Base-by-base conservation (phyloP, 2,797 vertebrate genomes). In the Mico argentatus region DNA sequence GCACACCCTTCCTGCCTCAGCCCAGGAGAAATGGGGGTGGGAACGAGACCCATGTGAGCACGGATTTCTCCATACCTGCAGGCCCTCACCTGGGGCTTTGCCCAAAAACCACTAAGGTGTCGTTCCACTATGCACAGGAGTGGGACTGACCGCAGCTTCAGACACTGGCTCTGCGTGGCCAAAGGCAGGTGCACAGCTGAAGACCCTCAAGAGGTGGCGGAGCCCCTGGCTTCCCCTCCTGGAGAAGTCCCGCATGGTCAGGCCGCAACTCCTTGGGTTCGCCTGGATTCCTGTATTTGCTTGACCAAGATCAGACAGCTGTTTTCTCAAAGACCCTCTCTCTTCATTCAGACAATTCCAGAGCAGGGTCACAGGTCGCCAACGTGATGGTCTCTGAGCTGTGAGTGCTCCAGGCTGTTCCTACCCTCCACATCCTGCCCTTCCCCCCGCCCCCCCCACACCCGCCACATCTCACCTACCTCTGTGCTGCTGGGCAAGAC, bases 261-360 rank as follows among this genome's bases (percentile, higher is more conserved):
- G 15, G 41, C 14, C 13, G 15, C 17, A 17, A 0, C 30, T 22
- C 17, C 10, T 15, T n/a, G 46, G 30, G 30, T 19, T 20, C 2
- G 0, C 30, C 46, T n/a, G 27, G 30, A 98, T 98, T 59, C 39
- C 95, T 96, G 80, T 96, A 93, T 97, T 95, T 97, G 97, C 98
- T 98, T 98, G 99, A 98, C 99, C 96, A 97, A 94, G 98, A 95
- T 27, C 52, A 61, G 98, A 98, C 97, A 95, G 98, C 99, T 99
- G 99, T 99, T 99, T 97, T 97, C 97, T 92, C 75, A 98, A 97
- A 96, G 96, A 96, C 26, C 48, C 59, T 70, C 80, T 96, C 46
- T 92, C 97, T 98, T 98, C 64, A 8, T 36, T 97, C 94, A 95
- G 76, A 84, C 85, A 92, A 98, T 98, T 98, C 96, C 98, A 98